phyloP scores from a whole-genome alignment of 1,140 invertebrate species.

The Drosophila novamexicana region DNA sequence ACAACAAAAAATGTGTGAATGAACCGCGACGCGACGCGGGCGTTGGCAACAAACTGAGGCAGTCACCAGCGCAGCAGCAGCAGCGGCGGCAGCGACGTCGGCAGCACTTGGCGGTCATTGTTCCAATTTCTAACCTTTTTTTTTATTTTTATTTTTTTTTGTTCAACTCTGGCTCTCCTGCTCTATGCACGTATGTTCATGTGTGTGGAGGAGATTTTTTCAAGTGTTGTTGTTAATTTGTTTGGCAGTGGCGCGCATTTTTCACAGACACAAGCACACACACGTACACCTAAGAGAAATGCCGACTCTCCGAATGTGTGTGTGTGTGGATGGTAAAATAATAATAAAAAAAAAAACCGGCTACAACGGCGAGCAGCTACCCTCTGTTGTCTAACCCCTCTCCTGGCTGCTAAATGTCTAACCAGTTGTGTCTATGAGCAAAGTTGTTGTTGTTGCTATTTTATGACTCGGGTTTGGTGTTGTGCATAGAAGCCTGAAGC shows the following conservation, averaged over 20 bases:
- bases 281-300: conserved; percentile 28
- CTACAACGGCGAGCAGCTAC: conserved; percentile 35
- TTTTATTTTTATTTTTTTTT: conserved; percentile 19
- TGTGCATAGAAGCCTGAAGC: conserved; percentile 70
- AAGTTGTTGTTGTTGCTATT: conserved; percentile 49
- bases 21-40: conserved; percentile 54
- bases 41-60: conserved; percentile 31
- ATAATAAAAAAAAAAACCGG: conserved; percentile 51
- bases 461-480: conserved; percentile 67
- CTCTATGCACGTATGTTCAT: conserved; percentile 21
- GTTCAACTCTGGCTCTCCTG: conserved; percentile 28
- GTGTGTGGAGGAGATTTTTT: conserved; percentile 53
- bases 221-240: conserved; percentile 78
- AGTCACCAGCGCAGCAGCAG: background rate
- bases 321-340: conserved; percentile 45
- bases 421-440: conserved; percentile 56
- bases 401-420: conserved; percentile 48
- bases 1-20: conserved; percentile 70
- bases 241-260: conserved; percentile 67
- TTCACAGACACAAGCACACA: conserved; percentile 58
- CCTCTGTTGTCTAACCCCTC: conserved; percentile 11
- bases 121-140: conserved; percentile 76
- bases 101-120: conserved; percentile 75
- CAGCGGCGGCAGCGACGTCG: conserved; percentile 18
- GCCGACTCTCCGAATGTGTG: conserved; percentile 10